phyloP scores from a whole-genome alignment of 2,797 vertebrate species.

The Poecile montanus region DNA sequence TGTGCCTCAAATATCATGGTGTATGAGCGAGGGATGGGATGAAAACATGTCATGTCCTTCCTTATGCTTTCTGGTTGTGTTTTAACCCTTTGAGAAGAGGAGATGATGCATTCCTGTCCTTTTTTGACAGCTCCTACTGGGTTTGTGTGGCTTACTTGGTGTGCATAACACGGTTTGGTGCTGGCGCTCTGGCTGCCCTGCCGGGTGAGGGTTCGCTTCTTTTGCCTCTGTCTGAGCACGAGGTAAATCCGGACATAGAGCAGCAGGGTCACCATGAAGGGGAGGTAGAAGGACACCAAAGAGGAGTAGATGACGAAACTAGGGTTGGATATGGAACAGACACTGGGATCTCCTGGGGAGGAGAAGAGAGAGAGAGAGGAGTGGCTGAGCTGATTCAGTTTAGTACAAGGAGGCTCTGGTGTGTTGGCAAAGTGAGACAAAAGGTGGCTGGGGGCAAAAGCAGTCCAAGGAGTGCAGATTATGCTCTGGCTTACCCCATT shows the following conservation, averaged over 20 bases:
- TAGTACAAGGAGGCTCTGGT: background rate
- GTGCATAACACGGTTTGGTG: conserved; percentile 68
- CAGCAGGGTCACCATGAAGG: conserved; percentile 90
- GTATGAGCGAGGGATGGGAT: background rate
- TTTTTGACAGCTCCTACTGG: background rate
- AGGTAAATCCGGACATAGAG: conserved; percentile 93
- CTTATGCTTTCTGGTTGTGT: background rate
- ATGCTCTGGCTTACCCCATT: background rate
- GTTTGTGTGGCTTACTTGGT: conserved; percentile 72
- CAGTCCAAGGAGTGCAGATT: background rate
- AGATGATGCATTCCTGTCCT: background rate
- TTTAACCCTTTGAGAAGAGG: background rate
- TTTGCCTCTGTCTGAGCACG: conserved; percentile 86
- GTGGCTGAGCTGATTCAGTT: background rate
- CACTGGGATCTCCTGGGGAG: conserved; percentile 83
- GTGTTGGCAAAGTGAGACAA: background rate
- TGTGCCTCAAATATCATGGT: background rate
- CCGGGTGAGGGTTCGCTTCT: conserved; percentile 85
- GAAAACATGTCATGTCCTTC: background rate
- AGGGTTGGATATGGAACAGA: conserved; percentile 96
- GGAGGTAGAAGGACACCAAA: conserved; percentile 94
- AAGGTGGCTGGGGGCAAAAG: background rate
- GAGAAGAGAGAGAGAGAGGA: conserved; percentile 33
- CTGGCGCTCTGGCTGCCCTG: conserved; percentile 85
- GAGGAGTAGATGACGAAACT: conserved; percentile 95